Conservation (phyloP, 1,140 invertebrate genomes). For the Nomia melanderi region DNA sequence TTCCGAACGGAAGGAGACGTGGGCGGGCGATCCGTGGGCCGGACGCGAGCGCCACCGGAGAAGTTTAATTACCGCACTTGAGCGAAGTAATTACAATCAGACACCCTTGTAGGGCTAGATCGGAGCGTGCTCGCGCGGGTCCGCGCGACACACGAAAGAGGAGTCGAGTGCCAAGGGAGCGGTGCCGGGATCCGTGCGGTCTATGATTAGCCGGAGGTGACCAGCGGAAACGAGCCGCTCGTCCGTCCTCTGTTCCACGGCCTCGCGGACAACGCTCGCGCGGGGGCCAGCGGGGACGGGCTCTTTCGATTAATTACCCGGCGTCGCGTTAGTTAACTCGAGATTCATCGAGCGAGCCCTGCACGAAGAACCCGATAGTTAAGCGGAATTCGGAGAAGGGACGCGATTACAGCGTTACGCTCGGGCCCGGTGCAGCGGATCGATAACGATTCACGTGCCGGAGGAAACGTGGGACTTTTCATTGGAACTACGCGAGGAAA, state of each 20-base stretch:
- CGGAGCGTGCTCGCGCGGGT: conserved; percentile 1
- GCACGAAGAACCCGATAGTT: conserved; percentile 65
- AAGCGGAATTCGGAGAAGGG: conserved; percentile 59
- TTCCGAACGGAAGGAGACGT: conserved; percentile 26
- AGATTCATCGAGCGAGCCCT: conserved; percentile 74
- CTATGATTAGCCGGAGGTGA: conserved; percentile 79
- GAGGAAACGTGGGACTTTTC: too few relatives aligned
- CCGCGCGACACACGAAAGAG: conserved; percentile 59
- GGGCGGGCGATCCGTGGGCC: conserved; percentile 42
- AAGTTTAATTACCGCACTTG: conserved; percentile 80
- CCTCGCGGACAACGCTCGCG: conserved; percentile 32
- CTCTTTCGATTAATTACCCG: conserved; percentile 80
- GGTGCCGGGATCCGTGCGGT: conserved; percentile 62
- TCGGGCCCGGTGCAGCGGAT: too few relatives aligned
- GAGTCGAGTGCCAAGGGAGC: conserved; percentile 76
- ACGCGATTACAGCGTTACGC: conserved; percentile 55
- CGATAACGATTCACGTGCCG: too few relatives aligned
- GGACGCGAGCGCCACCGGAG: conserved; percentile 72
- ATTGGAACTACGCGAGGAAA: too few relatives aligned
- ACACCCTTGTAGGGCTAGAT: conserved; percentile 73
- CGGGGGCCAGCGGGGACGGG: conserved; percentile 48
- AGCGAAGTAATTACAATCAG: conserved; percentile 81
- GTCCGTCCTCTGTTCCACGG: conserved; percentile 52
- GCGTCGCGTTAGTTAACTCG: conserved; percentile 76
- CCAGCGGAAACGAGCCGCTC: conserved; percentile 66